Evolutionary conservation across 1,140 invertebrate species (phyloP), one percentile per base, ranked within the genome.

Genomic region (Drosophila mayri): DNA sequence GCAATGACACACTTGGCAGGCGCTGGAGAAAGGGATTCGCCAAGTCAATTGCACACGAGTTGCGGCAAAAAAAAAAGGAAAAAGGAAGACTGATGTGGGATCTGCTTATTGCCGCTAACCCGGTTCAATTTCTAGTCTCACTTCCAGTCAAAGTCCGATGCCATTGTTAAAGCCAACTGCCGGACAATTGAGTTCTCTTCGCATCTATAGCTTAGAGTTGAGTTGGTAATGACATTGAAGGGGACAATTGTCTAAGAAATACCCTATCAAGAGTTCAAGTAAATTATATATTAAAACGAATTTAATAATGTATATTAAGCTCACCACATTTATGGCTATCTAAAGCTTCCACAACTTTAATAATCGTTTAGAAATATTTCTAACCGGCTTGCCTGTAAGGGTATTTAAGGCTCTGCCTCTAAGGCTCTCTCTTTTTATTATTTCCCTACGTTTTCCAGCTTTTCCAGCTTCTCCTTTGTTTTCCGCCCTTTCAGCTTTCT

Each of bases 1-100:
- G 63, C 81, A 76, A 77, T 83, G 81, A 83, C 81, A 83, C 43
- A 71, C 64, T 68, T 55, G 67, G 62, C 67, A 71, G 28, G 22
- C 32, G 43, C 22, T 20, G 32, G 11, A 18, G 32, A 30, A 30
- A 22, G 16, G 44, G 44, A 35, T 47, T 71, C 68, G 43, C 18
- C 50, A 3, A 37, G 41, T 71, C 66, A 49, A 38, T 70, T 59
- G 52, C 66, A 72, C 41, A 67, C 46, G 35, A 44, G 41, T 64
- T 46, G 18, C 1, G n/a, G 43, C 43, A 25, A 14, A 25, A 44
- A 18, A 18, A 16, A 47, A 49, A 28, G 28, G n/a, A 14, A 22
- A 4, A 20, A 1, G 10, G 46, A 72, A 71, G 22, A 2, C n/a
- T 35, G 57, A 62, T 65, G 38, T 59, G 37, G 44, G 28, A 67